phyloP scores from a whole-genome alignment of 2,888 invertebrate species.

The Drosophila trichaetosa region DNA sequence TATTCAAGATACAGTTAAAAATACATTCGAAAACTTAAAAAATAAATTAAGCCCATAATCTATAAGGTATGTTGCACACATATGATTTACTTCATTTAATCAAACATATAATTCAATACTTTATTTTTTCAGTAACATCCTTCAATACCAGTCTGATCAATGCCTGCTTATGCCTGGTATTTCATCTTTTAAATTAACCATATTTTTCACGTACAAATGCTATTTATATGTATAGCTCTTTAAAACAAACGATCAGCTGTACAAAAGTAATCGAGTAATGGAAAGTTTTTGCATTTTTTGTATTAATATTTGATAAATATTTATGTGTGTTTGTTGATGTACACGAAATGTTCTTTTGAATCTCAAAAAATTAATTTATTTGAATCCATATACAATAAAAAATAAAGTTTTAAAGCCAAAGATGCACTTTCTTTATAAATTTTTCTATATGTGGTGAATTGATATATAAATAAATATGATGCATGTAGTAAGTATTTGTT shows the following conservation, averaged over 20 bases:
- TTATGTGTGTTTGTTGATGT: constrained; percentile 22
- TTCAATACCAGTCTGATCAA: constrained; percentile 9
- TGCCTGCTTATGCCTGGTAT: constrained; percentile 3
- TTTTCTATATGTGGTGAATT: not conserved
- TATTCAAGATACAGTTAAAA: constrained; percentile 51
- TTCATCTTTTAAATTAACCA: constrained; percentile 16
- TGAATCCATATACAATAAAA: constrained; percentile 35
- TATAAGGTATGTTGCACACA: not conserved
- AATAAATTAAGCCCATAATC: constrained; percentile 39
- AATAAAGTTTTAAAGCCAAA: constrained; percentile 8
- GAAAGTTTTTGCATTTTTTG: constrained; percentile 36
- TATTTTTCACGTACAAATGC: constrained; percentile 7
- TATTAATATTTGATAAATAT: constrained; percentile 44
- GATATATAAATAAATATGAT: not conserved
- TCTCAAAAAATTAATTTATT: constrained; percentile 36
- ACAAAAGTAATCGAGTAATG: constrained; percentile 13
- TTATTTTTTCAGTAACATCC: constrained; percentile 15
- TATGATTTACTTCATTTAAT: not conserved
- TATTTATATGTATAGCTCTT: constrained; percentile 3
- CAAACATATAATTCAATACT: not conserved
- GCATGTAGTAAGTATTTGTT: not conserved
- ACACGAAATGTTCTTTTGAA: constrained; percentile 30
- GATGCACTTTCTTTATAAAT: not conserved
- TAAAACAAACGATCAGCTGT: not conserved
- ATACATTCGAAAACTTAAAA: constrained; percentile 47